Base-by-base conservation (phyloP, 2,888 invertebrate genomes). In the Tricholauxania praeusta region DNA sequence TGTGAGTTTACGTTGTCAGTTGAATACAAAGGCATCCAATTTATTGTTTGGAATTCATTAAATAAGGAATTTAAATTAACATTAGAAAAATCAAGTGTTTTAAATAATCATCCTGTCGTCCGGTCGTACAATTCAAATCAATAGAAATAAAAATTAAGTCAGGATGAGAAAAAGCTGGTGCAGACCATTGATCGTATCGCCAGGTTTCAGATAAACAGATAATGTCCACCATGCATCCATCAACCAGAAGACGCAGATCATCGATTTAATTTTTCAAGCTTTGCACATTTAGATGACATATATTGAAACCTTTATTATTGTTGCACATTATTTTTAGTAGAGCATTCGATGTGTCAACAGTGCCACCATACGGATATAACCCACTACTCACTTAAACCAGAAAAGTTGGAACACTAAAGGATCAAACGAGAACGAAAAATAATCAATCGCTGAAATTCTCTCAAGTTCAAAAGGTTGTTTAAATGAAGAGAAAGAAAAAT, bases 241-340 rank as follows among this genome's bases (percentile, higher is more conserved):
- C 47, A 32, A 59, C 47, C 15, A 68, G 28, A 15, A 17, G 22
- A 47, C 68, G 59, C 57, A 68, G 19, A 48, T 57, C 48, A 39
- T 68, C 59, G 14, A 68, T 68, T 39, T 39, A 59, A 47, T 48
- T 57, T 19, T 28, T 52, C 12, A 68, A 22, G 47, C n/a, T 68
- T 57, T 68, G 57, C 7, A 48, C 48, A 59, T 68, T 68, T 39
- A 68, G 57, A 59, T 68, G 68, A 59, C 68, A 68, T 47, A 68
- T 63, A 48, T 32, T 63, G 17, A 55, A 55, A 7, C 39, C 63
- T 63, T 12, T 63, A 39, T 63, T 47, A 15, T 39, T 39, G 28
- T 63, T 63, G 10, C 63, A 63, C 19, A 48, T 17, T 12, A 63
- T 63, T 12, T 63, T 48, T 10, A 63, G 47, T 48, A 63, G 48